Percentiles rank a stretch among this genome's conserved stretches.
Evolutionary conservation across 1,140 invertebrate species (phyloP).

Genomic region (Telenomus remus): DNA sequence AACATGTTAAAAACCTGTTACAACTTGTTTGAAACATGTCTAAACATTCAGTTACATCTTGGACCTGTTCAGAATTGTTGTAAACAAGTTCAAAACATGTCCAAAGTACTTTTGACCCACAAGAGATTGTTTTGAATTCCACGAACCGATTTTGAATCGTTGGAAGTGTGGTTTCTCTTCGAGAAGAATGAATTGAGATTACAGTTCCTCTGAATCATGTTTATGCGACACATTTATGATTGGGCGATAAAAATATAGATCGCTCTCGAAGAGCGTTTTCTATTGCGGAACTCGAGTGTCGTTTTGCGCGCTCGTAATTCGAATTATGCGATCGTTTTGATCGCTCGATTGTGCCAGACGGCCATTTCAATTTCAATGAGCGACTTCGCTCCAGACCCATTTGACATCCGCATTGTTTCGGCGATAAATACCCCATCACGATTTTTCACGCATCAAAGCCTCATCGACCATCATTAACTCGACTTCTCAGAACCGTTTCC

Average conservation of each 20-base stretch:
- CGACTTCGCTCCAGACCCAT: constrained; percentile 44
- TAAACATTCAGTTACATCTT: too few species aligned
- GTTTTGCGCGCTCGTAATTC: constrained; percentile 45
- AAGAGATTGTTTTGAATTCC: too few species aligned
- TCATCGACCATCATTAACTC: not conserved
- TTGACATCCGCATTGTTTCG: constrained; percentile 62
- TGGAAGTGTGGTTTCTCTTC: constrained; percentile 12
- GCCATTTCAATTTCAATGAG: constrained; percentile 63
- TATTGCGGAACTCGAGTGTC: constrained; percentile 48
- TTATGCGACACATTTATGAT: constrained; percentile 46
- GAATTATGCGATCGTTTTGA: constrained; percentile 51
- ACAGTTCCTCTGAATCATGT: constrained; percentile 20
- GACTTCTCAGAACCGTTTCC: too few species aligned
- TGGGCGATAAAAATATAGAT: constrained; percentile 33
- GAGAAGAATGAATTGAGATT: constrained; percentile 13
- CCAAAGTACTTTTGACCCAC: too few species aligned
- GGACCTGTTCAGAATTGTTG: too few species aligned
- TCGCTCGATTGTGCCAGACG: constrained; percentile 45
- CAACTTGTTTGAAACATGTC: too few species aligned
- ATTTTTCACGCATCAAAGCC: constrained; percentile 20
- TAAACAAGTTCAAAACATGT: too few species aligned
- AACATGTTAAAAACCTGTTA: too few species aligned
- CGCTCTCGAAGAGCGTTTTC: constrained; percentile 31
- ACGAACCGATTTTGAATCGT: not conserved
- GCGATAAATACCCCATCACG: constrained; percentile 14